These are phyloP conservation scores for Cephus cinctus DNA, from an alignment of 1,140 invertebrate species.

Conservation along the genomic window DNA sequence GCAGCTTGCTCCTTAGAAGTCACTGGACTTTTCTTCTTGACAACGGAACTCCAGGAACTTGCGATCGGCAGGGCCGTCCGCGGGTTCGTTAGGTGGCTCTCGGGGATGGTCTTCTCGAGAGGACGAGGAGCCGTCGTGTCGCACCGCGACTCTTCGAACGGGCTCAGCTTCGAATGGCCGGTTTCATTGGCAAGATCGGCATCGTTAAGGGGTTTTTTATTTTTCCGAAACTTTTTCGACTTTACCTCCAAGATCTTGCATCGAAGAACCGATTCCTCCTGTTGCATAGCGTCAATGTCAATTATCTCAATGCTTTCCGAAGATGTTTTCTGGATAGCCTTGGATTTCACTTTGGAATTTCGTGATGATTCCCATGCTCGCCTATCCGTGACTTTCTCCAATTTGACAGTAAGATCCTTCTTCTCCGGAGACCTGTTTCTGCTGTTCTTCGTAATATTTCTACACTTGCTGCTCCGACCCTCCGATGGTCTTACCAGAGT, in stretches of 20 bases:
- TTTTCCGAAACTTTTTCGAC: neutral
- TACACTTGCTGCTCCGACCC: no score
- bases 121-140: no score
- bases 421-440: conserved; percentile 10
- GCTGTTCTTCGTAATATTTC: neutral
- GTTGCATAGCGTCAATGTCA: conserved; percentile 43
- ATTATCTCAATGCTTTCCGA: conserved; percentile 44
- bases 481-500: no score
- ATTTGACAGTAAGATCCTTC: no score
- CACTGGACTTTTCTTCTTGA: conserved; percentile 20
- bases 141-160: no score
- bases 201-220: conserved; percentile 4
- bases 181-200: no score
- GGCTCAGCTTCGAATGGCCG: conserved; percentile 2
- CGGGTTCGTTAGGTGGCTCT: neutral
- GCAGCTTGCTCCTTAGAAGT: neutral
- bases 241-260: conserved; percentile 34
- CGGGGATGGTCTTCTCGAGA: no score
- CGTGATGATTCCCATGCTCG: no score
- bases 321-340: conserved; percentile 7
- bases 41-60: conserved; percentile 33
- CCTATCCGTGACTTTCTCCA: no score
- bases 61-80: neutral
- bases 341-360: no score
- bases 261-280: conserved; percentile 4